Evolutionary conservation across 2,113 vertebrate genomes (phyloP), one percentile per base, ranked within the genome.

Genomic region (Stercorarius parasiticus): DNA sequence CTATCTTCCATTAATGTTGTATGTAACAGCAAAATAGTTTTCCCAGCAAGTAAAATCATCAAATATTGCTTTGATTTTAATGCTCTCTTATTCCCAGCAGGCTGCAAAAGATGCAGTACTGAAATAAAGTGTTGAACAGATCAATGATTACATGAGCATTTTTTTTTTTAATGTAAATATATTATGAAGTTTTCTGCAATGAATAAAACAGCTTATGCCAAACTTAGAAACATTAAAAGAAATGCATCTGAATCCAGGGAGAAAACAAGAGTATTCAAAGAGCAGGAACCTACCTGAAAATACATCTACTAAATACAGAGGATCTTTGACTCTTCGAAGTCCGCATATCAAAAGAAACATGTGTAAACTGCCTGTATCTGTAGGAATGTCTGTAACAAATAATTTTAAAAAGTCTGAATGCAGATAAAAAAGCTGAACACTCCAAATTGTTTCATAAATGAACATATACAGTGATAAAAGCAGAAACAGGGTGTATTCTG

Each of bases 271-370:
- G 26, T n/a, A 66, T 70, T 78, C 29, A 64, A 71, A 53, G 0
- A 22, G 38, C 40, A 73, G n/a, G 42, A 1, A 26, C 94, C 42
- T 74, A 99, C 99, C 98, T 98, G 98, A 98, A 96, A 99, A 99
- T 14, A 42, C 97, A 14, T 98, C 95, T 13, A 98, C 97, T 61
- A 99, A 96, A 95, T 98, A 99, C 27, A 99, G 98, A 21, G 99
- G 99, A 84, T 99, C 99, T 93, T 99, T 99, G 86, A 99, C 98
- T 98, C 98, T 98, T 67, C 99, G 92, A 82, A 99, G 98, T n/a
- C 99, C 99, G 58, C 99, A 99, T 36, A 99, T 97, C 97, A 99
- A 73, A 36, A 99, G 97, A 72, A 99, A 99, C 23, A 99, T 47
- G 2, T 43, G 95, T 6, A 98, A 83, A 42, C 93, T 82, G 45